These are phyloP conservation scores for Slavum lentiscoides DNA, from an alignment of 2,888 invertebrate genomes.

Conservation along the genomic window DNA sequence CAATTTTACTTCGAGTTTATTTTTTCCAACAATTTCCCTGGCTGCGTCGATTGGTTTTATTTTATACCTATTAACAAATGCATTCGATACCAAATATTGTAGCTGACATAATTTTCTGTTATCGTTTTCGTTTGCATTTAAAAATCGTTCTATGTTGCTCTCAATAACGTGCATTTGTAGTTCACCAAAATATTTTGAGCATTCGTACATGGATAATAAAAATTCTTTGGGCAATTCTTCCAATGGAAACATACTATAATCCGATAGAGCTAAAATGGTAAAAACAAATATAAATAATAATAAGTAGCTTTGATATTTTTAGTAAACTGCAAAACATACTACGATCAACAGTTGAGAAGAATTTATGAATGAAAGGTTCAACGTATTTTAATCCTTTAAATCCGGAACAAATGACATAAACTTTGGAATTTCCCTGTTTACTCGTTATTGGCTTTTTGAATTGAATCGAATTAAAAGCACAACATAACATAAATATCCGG, in stretches of 20 bases:
- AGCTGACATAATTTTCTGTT: conserved; percentile 9
- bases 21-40: conserved; percentile 32
- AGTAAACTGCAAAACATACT: conserved; percentile 50
- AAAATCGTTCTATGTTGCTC: conserved; percentile 54
- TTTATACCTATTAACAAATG: conserved; percentile 27
- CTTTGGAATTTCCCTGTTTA: conserved; percentile 93
- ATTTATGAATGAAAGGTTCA: conserved; percentile 60
- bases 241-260: conserved; percentile 35
- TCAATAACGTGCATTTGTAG: conserved; percentile 57
- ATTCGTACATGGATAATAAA: conserved; percentile 33
- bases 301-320: conserved; percentile 2
- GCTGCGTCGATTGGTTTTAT: conserved; percentile 33
- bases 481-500: conserved; percentile 77
- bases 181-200: conserved; percentile 46
- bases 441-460: conserved; percentile 89
- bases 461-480: conserved; percentile 72
- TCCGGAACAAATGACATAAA: conserved; percentile 77
- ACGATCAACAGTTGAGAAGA: conserved; percentile 55
- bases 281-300: conserved; percentile 1
- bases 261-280: background rate
- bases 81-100: conserved; percentile 40
- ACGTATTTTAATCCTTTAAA: conserved; percentile 59
- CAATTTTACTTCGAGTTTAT: conserved; percentile 33
- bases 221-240: conserved; percentile 43
- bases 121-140: conserved; percentile 20